Conservation (phyloP, 2,797 vertebrate species). For the Euphonia xanthogaster region DNA sequence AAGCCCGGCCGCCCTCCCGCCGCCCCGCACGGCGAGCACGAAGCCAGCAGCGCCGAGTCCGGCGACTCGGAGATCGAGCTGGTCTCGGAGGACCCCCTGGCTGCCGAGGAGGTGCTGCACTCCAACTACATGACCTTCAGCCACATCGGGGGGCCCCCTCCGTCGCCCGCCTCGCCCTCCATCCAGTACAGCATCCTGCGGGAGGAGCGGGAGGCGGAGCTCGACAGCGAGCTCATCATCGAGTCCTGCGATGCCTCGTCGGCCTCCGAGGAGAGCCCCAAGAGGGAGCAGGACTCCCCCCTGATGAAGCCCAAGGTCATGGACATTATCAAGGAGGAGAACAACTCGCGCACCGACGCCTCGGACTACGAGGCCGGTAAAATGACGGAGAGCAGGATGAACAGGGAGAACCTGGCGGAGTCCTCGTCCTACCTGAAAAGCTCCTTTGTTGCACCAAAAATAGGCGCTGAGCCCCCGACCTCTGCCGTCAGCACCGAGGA, state of each 20-base stretch:
- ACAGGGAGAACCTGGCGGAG: constrained; percentile 67
- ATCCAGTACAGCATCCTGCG: constrained; percentile 94
- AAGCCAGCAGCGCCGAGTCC: constrained; percentile 91
- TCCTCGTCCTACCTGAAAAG: constrained; percentile 66
- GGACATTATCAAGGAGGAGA: constrained; percentile 77
- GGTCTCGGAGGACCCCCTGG: constrained; percentile 89
- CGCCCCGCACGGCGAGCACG: constrained; percentile 74
- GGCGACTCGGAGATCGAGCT: constrained; percentile 97
- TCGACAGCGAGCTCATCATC: constrained; percentile 97
- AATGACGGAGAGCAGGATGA: constrained; percentile 70
- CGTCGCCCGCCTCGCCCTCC: constrained; percentile 80
- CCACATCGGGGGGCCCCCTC: constrained; percentile 79
- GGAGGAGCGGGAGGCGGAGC: constrained; percentile 96
- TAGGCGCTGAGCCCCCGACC: constrained; percentile 67
- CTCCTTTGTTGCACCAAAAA: constrained; percentile 73
- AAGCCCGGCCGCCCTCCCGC: constrained; percentile 18
- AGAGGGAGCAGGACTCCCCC: constrained; percentile 89
- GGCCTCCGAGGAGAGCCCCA: constrained; percentile 95
- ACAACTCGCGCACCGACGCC: constrained; percentile 69
- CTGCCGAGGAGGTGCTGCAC: constrained; percentile 72
- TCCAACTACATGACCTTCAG: constrained; percentile 84
- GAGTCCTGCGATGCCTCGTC: constrained; percentile 87
- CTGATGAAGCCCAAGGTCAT: constrained; percentile 80
- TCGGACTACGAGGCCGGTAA: constrained; percentile 60
- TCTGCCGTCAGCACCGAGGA: constrained; percentile 65